These are phyloP conservation scores for Drosophila subquinaria DNA, from an alignment of 2,888 invertebrate genomes.

Conservation along the genomic window DNA sequence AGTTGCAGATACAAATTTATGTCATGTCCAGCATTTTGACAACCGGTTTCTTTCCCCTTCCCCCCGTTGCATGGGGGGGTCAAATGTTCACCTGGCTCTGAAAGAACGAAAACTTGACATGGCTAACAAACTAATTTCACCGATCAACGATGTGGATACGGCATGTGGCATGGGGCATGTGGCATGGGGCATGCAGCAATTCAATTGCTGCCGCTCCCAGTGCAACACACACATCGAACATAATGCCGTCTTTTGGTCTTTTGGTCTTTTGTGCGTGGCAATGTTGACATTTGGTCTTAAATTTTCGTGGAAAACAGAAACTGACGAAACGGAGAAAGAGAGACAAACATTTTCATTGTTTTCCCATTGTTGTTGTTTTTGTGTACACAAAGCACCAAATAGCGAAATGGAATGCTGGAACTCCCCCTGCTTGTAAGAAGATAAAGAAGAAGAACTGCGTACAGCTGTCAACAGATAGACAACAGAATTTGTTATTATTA, in stretches of 20 bases:
- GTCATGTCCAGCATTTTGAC: slow-evolving; percentile 70
- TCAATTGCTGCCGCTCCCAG: slow-evolving; percentile 56
- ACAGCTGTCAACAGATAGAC: slow-evolving; percentile 52
- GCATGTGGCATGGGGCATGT: slow-evolving; percentile 21
- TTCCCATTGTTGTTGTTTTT: slow-evolving; percentile 11
- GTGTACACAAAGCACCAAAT: slow-evolving; percentile 35
- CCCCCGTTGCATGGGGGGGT: slow-evolving; percentile 25
- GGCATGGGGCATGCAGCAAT: slow-evolving; percentile 27
- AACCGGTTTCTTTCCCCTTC: slow-evolving; percentile 53
- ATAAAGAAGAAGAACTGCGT: slow-evolving; percentile 29
- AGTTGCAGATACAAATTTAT: slow-evolving; percentile 69
- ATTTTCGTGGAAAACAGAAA: slow-evolving; percentile 58
- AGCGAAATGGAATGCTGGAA: slow-evolving; percentile 26
- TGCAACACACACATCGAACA: slow-evolving; percentile 28
- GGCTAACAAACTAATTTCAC: slow-evolving; percentile 71
- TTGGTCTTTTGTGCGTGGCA: slow-evolving; percentile 50
- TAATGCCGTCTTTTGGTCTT: not conserved
- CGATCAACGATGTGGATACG: slow-evolving; percentile 42
- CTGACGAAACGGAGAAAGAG: slow-evolving; percentile 17
- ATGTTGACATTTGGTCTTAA: slow-evolving; percentile 67
- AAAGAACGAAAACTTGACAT: slow-evolving; percentile 38
- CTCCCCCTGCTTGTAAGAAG: not conserved
- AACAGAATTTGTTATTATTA: slow-evolving; percentile 31
- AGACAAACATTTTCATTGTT: slow-evolving; percentile 69
- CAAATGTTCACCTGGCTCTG: slow-evolving; percentile 47